Evolutionary conservation across 2,113 vertebrate species (phyloP), one percentile per base, ranked within the genome.

Genomic region (Lasiurus cinereus): DNA sequence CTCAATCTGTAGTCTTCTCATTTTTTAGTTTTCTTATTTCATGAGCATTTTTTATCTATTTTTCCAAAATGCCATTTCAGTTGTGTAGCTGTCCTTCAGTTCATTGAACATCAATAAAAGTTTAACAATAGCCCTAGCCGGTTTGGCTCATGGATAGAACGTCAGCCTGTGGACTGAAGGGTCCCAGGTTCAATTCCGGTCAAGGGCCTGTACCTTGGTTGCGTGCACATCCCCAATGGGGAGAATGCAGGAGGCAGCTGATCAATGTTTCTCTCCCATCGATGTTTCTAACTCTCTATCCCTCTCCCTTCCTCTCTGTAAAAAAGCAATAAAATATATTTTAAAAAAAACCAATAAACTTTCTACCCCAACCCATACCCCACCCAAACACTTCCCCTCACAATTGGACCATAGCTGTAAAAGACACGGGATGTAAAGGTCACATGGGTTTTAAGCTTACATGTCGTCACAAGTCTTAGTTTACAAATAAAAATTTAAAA

Each of bases 401-500:
- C 66, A 73, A 43, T 19, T 66, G 0, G 16, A 46, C 15, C 54
- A 66, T 2, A 43, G 15, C 27, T 64, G 0, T 82, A 48, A 48
- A 87, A 88, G 1, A 69, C 43, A 79, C 6, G 6, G 39, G 19
- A 15, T 70, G 7, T 19, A 14, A 74, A 78, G 48, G 7, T 27
- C 64, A 9, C 7, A 29, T 10, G 5, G 33, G 10, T 27, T 50
- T 64, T 27, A 79, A 87, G 50, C 12, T 11, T 64, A n/a, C 27
- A 2, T 15, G 48, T 52, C 52, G 8, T 10, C 16, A 11, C n/a
- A 4, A n/a, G 39, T 87, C 76, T 83, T 46, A 48, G 9, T 76
- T 70, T 86, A 92, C 19, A 54, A 83, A 69, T 29, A 83, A 73
- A 96, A 77, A 54, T 52, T 74, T 46, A 69, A 86, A 92, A 83